Evolutionary conservation across 2,113 vertebrate genomes (phyloP), one percentile per base, ranked within the genome.

Genomic region (Chionis minor): DNA sequence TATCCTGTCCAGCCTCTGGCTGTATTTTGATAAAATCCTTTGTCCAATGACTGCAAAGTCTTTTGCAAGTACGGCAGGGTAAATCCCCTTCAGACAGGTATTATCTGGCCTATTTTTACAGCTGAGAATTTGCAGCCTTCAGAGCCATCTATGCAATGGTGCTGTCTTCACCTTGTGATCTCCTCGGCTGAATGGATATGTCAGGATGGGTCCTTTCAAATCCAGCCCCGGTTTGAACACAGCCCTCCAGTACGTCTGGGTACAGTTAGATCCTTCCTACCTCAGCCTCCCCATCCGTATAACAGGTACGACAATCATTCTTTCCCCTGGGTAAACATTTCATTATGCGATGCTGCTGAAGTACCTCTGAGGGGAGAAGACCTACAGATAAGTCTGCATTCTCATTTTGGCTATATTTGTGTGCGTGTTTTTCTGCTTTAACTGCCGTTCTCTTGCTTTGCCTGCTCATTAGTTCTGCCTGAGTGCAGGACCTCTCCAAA

Each of bases 401-500:
- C 96, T 95, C 95, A 38, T 93, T 96, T 91, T 79, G 84, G 73
- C 90, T 91, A 5, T 75, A 12, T 85, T 82, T 88, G 81, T 77
- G 89, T 15, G 77, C 12, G 6, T 86, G 93, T 93, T 96, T 96
- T 94, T 94, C 96, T 88, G 94, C 97, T 95, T 85, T 96, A 66
- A 35, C 91, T 89, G 91, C 67, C 47, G 6, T 80, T 96, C 93
- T 51, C 89, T 91, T 88, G 78, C 96, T 94, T 91, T 91, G 94
- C 96, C 95, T 96, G 96, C 96, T 96, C 87, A 89, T 97, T 97
- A 95, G 94, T 97, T 97, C 95, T 97, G 96, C 97, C 95, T 95
- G 96, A 97, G 96, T 94, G 96, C 94, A 95, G 91, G 97, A 96
- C 94, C 97, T 97, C 94, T 97, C 97, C 89, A 90, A 95, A 96